These are phyloP conservation scores for Potamilus streckersoni DNA, from an alignment of 1,140 invertebrate species.

Conservation along the genomic window DNA sequence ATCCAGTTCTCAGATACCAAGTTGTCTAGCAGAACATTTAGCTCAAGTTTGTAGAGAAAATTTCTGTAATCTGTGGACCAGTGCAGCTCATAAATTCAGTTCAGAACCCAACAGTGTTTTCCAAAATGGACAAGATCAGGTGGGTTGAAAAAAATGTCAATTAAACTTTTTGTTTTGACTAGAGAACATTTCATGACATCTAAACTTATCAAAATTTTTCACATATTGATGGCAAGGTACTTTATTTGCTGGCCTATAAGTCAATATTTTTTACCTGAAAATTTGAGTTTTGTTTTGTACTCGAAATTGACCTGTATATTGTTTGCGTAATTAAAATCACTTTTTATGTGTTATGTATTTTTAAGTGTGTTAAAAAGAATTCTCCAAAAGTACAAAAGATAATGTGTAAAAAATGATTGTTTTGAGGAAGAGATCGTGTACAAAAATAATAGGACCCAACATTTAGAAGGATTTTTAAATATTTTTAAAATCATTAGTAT, in stretches of 20 bases:
- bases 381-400: too few species aligned
- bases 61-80: constrained; percentile 31
- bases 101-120: neutral
- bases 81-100: constrained; percentile 12
- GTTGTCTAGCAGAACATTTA: constrained; percentile 19
- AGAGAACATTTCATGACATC: neutral
- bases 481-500: too few species aligned
- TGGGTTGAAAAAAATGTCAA: neutral
- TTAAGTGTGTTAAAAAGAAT: too few species aligned
- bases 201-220: neutral
- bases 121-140: constrained; percentile 16
- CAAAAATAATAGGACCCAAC: too few species aligned
- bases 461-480: too few species aligned
- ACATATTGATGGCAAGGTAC: neutral
- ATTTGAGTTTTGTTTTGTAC: neutral
- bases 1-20: constrained; percentile 4
- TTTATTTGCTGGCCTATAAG: neutral
- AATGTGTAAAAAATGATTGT: too few species aligned
- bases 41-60: constrained; percentile 27
- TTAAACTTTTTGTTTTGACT: neutral
- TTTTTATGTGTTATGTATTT: too few species aligned
- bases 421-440: too few species aligned
- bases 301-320: too few species aligned
- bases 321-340: too few species aligned
- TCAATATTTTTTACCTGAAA: neutral